Conservation (phyloP, 2,113 vertebrate species). For the Dipodomys stephensi region DNA sequence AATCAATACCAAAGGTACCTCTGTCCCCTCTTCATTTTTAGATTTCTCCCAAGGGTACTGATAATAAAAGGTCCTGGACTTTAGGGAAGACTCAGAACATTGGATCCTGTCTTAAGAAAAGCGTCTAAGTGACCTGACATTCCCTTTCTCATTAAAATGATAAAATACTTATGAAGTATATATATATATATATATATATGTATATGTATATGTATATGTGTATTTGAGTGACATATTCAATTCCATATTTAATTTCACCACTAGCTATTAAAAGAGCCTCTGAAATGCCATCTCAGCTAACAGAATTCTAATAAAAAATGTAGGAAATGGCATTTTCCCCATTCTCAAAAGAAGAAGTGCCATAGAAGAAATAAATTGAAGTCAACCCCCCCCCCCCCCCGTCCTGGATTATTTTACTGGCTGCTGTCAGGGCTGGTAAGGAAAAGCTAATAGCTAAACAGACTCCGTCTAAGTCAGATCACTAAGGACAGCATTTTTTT, state of each 20-base stretch:
- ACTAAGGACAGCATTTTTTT: neutral
- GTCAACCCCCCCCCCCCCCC: neutral
- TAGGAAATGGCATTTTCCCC: neutral
- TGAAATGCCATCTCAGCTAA: neutral
- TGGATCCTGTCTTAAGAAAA: constrained; percentile 12
- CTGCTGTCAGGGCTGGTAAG: neutral
- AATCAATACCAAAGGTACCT: neutral
- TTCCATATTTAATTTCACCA: constrained; percentile 12
- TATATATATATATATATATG: too few species aligned
- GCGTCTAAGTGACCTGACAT: neutral
- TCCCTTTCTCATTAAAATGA: constrained; percentile 16
- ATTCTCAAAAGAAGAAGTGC: neutral
- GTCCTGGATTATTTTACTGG: neutral
- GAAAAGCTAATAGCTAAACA: neutral
- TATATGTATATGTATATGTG: neutral
- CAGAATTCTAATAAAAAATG: neutral
- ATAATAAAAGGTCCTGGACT: neutral
- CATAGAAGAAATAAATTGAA: neutral
- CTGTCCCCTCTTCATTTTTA: neutral
- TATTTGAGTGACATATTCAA: constrained; percentile 17
- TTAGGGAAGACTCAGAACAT: neutral
- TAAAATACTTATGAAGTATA: neutral
- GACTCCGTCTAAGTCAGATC: neutral
- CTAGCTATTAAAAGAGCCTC: neutral
- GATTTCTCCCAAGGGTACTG: neutral